phyloP scores from a whole-genome alignment of 1,140 invertebrate genomes.

The Argopecten irradians region DNA sequence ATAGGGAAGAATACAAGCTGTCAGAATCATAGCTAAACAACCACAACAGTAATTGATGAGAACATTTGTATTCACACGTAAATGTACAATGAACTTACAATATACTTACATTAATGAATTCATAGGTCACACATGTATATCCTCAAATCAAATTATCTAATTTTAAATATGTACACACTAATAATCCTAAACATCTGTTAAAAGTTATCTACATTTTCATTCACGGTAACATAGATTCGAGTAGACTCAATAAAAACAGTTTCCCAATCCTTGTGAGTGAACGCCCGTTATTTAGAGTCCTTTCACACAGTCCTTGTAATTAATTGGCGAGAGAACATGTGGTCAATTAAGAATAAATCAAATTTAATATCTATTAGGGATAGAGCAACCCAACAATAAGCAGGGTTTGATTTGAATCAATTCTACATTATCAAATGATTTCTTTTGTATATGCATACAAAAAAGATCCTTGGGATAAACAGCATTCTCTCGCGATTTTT shows the following conservation, averaged over 20 bases:
- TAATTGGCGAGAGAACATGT: neutral
- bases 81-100: neutral
- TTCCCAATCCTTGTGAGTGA: neutral
- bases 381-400: neutral
- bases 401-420: neutral
- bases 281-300: neutral
- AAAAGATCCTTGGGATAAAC: neutral
- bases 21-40: no score
- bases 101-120: neutral
- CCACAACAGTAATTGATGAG: no score
- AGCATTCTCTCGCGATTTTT: neutral
- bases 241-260: neutral
- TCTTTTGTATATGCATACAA: constrained; percentile 1
- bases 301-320: constrained; percentile 9
- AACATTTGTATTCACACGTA: neutral
- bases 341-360: neutral
- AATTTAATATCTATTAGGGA: neutral
- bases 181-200: neutral
- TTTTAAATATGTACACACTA: neutral
- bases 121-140: neutral
- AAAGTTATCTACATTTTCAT: neutral
- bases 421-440: neutral
- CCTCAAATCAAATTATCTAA: neutral
- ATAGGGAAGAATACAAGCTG: no score
- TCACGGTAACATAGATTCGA: neutral